These are phyloP conservation scores for Paguma larvata DNA, from an alignment of 2,797 vertebrate species.

Conservation along the genomic window DNA sequence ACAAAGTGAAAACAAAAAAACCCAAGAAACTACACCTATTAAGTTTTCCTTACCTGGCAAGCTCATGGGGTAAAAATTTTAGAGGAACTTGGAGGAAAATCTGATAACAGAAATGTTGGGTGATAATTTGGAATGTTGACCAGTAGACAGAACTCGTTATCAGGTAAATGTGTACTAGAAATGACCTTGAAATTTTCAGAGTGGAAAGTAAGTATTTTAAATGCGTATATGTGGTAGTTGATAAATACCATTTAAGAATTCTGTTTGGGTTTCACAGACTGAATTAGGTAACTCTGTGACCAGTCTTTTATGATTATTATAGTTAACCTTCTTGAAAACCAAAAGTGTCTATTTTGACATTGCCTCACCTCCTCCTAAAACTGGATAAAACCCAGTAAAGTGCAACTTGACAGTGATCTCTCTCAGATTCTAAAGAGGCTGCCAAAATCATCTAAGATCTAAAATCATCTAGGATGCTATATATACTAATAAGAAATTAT, in stretches of 20 bases:
- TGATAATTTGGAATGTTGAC: conserved; percentile 68
- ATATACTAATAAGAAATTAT: conserved; percentile 71
- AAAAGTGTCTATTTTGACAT: conserved; percentile 74
- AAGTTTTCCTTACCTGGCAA: conserved; percentile 65
- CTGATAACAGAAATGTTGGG: conserved; percentile 59
- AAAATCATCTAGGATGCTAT: conserved; percentile 72
- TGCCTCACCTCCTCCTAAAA: conserved; percentile 70
- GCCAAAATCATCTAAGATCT: conserved; percentile 73
- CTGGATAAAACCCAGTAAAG: conserved; percentile 84
- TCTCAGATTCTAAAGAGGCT: conserved; percentile 81
- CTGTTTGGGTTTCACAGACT: conserved; percentile 72
- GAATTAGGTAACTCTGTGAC: conserved; percentile 60
- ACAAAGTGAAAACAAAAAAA: background rate
- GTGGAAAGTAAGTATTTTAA: conserved; percentile 55
- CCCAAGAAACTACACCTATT: background rate
- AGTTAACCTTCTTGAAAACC: conserved; percentile 72
- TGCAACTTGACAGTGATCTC: conserved; percentile 84
- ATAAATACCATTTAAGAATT: conserved; percentile 65
- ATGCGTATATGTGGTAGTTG: conserved; percentile 36
- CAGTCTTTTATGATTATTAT: conserved; percentile 65
- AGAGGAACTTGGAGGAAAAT: conserved; percentile 61
- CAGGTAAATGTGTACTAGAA: conserved; percentile 64
- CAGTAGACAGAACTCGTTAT: conserved; percentile 57
- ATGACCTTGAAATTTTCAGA: conserved; percentile 58
- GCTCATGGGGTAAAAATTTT: conserved; percentile 41